Evolutionary conservation across 2,888 invertebrate species (phyloP).

Genomic region (Lasius platythorax): DNA sequence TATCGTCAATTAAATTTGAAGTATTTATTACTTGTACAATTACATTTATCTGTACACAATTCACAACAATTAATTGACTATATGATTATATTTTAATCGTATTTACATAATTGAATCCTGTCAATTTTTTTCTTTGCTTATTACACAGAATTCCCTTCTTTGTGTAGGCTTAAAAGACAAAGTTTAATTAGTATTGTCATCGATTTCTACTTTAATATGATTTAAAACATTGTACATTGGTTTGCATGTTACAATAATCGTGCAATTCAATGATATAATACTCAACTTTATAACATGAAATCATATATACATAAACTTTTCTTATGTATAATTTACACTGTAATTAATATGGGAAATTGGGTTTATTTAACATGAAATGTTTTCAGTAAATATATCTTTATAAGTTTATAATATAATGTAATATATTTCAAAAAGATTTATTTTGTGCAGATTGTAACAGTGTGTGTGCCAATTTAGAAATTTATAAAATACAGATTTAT

Average conservation of each 20-base stretch:
- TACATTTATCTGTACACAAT: slow-evolving; percentile 77
- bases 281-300: slow-evolving; percentile 7
- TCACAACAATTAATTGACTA: slow-evolving; percentile 74
- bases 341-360: neutral
- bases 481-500: neutral
- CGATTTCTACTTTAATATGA: slow-evolving; percentile 25
- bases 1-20: slow-evolving; percentile 79
- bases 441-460: neutral
- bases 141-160: slow-evolving; percentile 61
- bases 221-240: slow-evolving; percentile 52
- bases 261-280: slow-evolving; percentile 38
- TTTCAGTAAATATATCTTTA: slow-evolving; percentile 19
- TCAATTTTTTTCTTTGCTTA: slow-evolving; percentile 72
- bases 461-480: neutral
- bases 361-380: slow-evolving; percentile 12
- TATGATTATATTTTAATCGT: slow-evolving; percentile 71
- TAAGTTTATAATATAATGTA: neutral
- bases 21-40: slow-evolving; percentile 82
- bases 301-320: slow-evolving; percentile 21
- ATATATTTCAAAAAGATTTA: neutral
- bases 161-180: slow-evolving; percentile 39
- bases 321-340: slow-evolving; percentile 34
- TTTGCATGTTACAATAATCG: slow-evolving; percentile 41
- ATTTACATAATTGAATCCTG: slow-evolving; percentile 81
- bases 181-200: slow-evolving; percentile 65